Evolutionary conservation across 2,888 invertebrate species (phyloP).

Genomic region (Acleris laterana): DNA sequence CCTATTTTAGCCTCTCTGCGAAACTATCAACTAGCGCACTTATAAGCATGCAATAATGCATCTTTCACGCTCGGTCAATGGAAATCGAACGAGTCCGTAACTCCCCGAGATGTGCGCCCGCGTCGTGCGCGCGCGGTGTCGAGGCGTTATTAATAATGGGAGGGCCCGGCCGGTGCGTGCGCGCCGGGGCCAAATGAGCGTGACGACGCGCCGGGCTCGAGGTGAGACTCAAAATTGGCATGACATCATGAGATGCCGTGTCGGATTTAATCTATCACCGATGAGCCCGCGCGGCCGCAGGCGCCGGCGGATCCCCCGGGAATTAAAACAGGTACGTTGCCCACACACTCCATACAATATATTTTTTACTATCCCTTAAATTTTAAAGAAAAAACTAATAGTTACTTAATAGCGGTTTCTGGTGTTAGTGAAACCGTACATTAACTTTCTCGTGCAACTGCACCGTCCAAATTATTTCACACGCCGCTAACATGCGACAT

Average conservation of each 20-base stretch:
- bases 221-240: conserved; percentile 74
- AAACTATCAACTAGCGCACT: conserved; percentile 59
- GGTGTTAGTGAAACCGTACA: conserved; percentile 55
- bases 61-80: conserved; percentile 68
- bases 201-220: conserved; percentile 67
- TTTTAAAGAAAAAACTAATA: conserved; percentile 52
- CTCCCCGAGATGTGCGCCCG: conserved; percentile 41
- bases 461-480: conserved; percentile 50
- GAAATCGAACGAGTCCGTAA: conserved; percentile 53
- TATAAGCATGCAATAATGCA: conserved; percentile 60
- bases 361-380: conserved; percentile 55
- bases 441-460: conserved; percentile 51
- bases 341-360: conserved; percentile 65
- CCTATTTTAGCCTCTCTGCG: conserved; percentile 77
- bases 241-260: conserved; percentile 82
- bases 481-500: conserved; percentile 50
- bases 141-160: conserved; percentile 60
- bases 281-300: conserved; percentile 56
- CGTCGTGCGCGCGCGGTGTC: conserved; percentile 42
- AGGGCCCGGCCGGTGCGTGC: conserved; percentile 53
- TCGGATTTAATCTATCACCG: conserved; percentile 84
- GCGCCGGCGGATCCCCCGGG: conserved; percentile 65
- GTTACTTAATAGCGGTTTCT: conserved; percentile 52
- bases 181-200: conserved; percentile 64
- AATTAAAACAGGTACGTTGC: conserved; percentile 74